Conservation (phyloP, 1,140 invertebrate genomes). For the Heliconius eleuchia region DNA sequence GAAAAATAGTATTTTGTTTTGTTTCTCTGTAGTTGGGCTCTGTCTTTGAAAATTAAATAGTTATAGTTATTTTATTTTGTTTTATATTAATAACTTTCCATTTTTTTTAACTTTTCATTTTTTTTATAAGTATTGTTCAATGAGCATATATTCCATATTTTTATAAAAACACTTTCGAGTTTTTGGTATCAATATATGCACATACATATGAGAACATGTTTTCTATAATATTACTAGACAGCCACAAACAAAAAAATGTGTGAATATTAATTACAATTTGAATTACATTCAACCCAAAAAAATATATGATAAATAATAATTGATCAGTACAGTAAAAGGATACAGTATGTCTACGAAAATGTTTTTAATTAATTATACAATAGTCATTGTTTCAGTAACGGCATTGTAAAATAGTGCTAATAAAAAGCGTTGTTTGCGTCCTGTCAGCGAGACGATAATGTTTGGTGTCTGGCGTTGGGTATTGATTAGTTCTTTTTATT, state of each 20-base stretch:
- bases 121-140: too few species aligned
- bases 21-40: neutral
- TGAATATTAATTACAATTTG: too few species aligned
- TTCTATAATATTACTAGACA: too few species aligned
- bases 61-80: neutral
- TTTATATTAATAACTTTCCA: too few species aligned
- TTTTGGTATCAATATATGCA: too few species aligned
- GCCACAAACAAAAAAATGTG: too few species aligned
- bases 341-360: neutral
- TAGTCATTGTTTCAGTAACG: neutral
- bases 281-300: too few species aligned
- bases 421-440: constrained; percentile 34
- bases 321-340: neutral
- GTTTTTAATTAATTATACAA: neutral
- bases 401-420: constrained; percentile 22
- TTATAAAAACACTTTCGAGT: too few species aligned
- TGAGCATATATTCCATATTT: too few species aligned
- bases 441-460: constrained; percentile 33
- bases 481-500: constrained; percentile 34
- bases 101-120: too few species aligned
- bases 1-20: neutral
- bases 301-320: too few species aligned
- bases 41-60: neutral
- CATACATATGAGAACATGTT: too few species aligned
- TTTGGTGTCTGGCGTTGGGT: constrained; percentile 35